phyloP scores from a whole-genome alignment of 2,888 invertebrate genomes.

The Miltochrista miniata region DNA sequence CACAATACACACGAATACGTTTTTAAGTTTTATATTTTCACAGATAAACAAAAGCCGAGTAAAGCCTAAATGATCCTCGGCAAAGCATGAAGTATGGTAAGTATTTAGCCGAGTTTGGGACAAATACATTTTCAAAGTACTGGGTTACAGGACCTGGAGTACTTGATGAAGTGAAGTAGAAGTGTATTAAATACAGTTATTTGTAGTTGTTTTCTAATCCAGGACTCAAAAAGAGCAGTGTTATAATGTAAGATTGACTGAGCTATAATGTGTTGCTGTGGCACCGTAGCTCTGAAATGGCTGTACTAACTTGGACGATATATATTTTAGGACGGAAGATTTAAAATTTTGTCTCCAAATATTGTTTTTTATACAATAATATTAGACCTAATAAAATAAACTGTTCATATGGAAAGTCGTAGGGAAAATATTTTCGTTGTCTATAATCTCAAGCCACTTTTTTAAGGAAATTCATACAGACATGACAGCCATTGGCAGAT shows the following conservation, averaged over 20 bases:
- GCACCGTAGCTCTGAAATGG: no score
- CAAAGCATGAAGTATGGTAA: conserved; percentile 43
- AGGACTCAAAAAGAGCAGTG: no score
- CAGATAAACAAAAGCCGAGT: conserved; percentile 34
- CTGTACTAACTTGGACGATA: no score
- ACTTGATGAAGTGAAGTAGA: conserved; percentile 33
- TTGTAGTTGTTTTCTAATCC: conserved; percentile 5
- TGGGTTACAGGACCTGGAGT: conserved; percentile 20
- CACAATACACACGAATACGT: conserved; percentile 13
- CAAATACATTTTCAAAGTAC: conserved; percentile 41
- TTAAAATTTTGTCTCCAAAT: no score
- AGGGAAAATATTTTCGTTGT: background rate
- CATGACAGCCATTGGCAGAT: conserved; percentile 16
- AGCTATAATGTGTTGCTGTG: no score
- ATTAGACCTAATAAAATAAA: background rate
- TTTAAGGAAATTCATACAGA: conserved; percentile 2
- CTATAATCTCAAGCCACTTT: background rate
- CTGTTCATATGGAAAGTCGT: background rate
- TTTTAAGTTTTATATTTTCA: conserved; percentile 29
- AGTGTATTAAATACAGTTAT: conserved; percentile 21
- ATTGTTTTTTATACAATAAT: no score
- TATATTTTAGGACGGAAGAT: no score
- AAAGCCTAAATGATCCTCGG: conserved; percentile 40
- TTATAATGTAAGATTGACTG: no score
- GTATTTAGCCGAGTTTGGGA: conserved; percentile 37